These are phyloP conservation scores for Vidua chalybeata DNA, from an alignment of 2,113 vertebrate species.

Conservation along the genomic window DNA sequence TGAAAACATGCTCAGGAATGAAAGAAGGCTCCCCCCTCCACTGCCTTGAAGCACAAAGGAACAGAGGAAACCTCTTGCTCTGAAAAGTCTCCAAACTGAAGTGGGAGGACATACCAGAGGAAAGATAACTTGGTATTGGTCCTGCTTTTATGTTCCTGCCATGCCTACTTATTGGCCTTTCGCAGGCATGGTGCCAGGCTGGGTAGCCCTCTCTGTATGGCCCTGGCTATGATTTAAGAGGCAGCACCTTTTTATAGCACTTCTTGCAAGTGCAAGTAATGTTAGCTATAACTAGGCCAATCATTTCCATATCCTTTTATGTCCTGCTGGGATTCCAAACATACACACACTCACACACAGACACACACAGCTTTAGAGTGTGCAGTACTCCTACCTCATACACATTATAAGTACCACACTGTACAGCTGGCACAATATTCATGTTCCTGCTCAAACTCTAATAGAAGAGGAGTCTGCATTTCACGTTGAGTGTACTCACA, in stretches of 20 bases:
- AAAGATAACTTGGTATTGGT: neutral
- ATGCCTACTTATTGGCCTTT: neutral
- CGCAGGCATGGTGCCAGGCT: neutral
- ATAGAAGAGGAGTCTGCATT: neutral
- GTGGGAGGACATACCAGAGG: neutral
- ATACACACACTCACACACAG: neutral
- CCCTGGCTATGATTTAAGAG: neutral
- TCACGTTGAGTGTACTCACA: neutral
- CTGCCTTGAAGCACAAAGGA: neutral
- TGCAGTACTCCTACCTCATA: neutral
- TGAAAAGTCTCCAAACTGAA: neutral
- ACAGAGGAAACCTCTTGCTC: neutral
- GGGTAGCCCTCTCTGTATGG: neutral
- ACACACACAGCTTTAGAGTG: neutral
- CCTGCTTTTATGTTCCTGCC: neutral
- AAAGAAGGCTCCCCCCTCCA: neutral
- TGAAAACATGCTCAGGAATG: neutral
- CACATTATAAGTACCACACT: too few relatives aligned
- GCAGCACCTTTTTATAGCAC: neutral
- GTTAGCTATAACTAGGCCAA: neutral
- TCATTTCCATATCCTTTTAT: neutral
- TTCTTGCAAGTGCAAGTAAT: neutral
- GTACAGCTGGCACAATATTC: neutral
- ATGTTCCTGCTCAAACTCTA: neutral
- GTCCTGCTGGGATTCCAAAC: neutral